Conservation (phyloP, 1,140 invertebrate genomes). For the Bombus waltoni region DNA sequence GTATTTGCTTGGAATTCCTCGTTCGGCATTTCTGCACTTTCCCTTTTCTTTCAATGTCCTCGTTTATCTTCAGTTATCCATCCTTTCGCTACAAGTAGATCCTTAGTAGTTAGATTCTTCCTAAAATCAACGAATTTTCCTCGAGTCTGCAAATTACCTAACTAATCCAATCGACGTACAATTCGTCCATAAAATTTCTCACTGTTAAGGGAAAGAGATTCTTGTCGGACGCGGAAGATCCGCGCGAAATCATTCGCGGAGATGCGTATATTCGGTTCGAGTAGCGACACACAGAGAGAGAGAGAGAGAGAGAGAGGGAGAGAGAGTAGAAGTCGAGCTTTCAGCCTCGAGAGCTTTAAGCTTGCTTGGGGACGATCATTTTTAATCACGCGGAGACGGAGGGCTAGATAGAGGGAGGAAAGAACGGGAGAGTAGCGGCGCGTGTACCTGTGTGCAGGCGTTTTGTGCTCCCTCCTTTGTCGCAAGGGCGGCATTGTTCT, state of each 20-base stretch:
- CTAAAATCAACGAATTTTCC: too few species aligned
- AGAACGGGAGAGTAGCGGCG: slow-evolving; percentile 15
- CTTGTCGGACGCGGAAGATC: background rate
- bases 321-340: slow-evolving; percentile 36
- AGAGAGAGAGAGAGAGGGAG: background rate
- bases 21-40: background rate
- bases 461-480: slow-evolving; percentile 45
- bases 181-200: too few species aligned
- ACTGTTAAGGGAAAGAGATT: background rate
- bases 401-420: slow-evolving; percentile 19
- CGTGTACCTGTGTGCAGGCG: slow-evolving; percentile 42
- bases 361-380: slow-evolving; percentile 69
- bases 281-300: background rate
- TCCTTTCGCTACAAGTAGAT: too few species aligned
- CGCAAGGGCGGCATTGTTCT: slow-evolving; percentile 48
- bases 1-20: background rate
- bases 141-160: too few species aligned
- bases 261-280: background rate
- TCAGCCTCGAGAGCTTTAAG: slow-evolving; percentile 52
- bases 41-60: too few species aligned
- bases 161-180: too few species aligned
- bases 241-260: background rate
- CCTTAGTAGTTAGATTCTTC: too few species aligned
- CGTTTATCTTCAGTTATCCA: too few species aligned
- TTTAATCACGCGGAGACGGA: slow-evolving; percentile 68